Base-by-base conservation (phyloP, 92 coral and sea anemone species). In the Parazoanthus atlanticus region DNA sequence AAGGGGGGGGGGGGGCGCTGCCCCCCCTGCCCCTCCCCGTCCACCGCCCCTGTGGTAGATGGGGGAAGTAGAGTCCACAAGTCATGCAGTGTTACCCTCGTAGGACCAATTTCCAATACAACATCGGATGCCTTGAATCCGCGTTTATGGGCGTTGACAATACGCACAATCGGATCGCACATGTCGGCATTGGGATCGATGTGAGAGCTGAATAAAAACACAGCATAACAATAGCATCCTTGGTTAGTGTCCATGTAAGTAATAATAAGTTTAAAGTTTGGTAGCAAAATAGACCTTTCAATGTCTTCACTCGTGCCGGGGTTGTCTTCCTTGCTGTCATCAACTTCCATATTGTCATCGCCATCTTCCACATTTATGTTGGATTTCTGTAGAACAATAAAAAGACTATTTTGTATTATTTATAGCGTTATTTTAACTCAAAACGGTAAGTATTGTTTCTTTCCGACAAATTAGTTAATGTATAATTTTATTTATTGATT, bases 71-170 rank as follows among this genome's bases (percentile, higher is more conserved):
- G 34, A 72, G 76, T 72, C 76, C 76, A 72, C 36, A 72, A 34
- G 76, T 72, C 76, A 28, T 72, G 34, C 76, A 72, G 76, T 28
- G 76, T 72, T 34, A 72, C 76, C 34, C 76, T 30, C 34, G 76
- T 72, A 28, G 76, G 76, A 28, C 76, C 76, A 72, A 72, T 72
- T 72, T 72, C 76, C 76, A 72, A 34, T 34, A 72, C 34, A 28
- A 72, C 76, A 72, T 72, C 76, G 31, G 40, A 72, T 72, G 76
- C 76, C 76, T 72, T 72, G 76, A 72, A 72, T 34, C 76, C 76
- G 76, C 34, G 32, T 28, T 72, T 31, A 19, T 72, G 76, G 19
- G 76, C 76, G 28, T n/a, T 69, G 31, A 69, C 74, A 69, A 69
- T 69, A 30, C 74, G 26, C 30, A 30, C 31, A 69, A 69, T 30